A percentile compares a stretch with the other conserved stretches of the same genome.
These are phyloP conservation scores for Drosophila subquinaria DNA, from an alignment of 2,888 invertebrate species.

Conservation along the genomic window DNA sequence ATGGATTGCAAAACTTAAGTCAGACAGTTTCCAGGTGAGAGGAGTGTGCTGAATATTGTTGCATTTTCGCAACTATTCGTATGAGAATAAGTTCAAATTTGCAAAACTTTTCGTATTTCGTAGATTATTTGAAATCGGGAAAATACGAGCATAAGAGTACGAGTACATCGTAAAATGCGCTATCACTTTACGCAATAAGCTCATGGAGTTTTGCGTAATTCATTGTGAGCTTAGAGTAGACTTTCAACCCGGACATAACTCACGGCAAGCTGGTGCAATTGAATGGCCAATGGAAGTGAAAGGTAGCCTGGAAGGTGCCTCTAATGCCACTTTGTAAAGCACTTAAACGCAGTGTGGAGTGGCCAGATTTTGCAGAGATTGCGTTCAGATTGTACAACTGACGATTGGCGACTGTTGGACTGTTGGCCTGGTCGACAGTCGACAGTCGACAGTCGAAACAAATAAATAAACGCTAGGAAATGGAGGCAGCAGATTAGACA, in stretches of 20 bases:
- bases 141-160: background rate
- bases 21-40: background rate
- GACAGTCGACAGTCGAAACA: slow-evolving; percentile 60
- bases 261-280: slow-evolving; percentile 38
- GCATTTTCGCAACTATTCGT: background rate
- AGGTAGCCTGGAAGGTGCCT: slow-evolving; percentile 39
- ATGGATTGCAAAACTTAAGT: slow-evolving; percentile 1
- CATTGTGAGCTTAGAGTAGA: slow-evolving; percentile 11
- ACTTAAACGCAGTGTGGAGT: slow-evolving; percentile 50
- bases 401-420: slow-evolving; percentile 25
- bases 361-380: slow-evolving; percentile 51
- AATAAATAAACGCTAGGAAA: slow-evolving; percentile 60
- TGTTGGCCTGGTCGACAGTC: slow-evolving; percentile 33
- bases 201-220: slow-evolving; percentile 8
- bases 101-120: background rate
- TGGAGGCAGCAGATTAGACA: slow-evolving; percentile 37
- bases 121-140: slow-evolving; percentile 3
- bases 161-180: slow-evolving; percentile 1
- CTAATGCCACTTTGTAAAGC: slow-evolving; percentile 59
- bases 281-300: slow-evolving; percentile 47
- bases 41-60: background rate
- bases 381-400: slow-evolving; percentile 36
- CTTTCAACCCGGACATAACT: slow-evolving; percentile 50
- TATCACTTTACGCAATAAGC: slow-evolving; percentile 13
- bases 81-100: slow-evolving; percentile 6